Percentiles rank a stretch among this genome's conserved stretches.
phyloP scores from a whole-genome alignment of 2,113 vertebrate genomes.

The Enhydra lutris region DNA sequence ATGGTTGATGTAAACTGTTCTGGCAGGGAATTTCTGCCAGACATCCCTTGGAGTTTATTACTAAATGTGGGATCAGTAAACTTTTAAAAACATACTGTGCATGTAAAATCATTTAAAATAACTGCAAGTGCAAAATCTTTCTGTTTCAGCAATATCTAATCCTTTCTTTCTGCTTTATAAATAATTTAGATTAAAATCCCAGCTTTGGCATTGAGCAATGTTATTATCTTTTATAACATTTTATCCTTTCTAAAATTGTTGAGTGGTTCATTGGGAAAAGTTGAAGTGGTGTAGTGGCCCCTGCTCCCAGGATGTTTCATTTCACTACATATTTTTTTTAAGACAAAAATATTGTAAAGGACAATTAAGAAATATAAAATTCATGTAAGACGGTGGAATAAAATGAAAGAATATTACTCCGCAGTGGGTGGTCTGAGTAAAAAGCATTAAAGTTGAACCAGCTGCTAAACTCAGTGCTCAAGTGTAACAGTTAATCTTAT shows the following conservation, averaged over 20 bases:
- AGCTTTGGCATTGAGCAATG: constrained; percentile 27
- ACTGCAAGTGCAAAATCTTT: constrained; percentile 35
- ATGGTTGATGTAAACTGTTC: constrained; percentile 82
- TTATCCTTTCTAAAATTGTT: constrained; percentile 22
- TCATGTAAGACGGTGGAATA: constrained; percentile 20
- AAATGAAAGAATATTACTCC: constrained; percentile 36
- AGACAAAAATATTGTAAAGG: constrained; percentile 4
- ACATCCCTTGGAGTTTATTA: constrained; percentile 79
- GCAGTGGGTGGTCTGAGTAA: constrained; percentile 19
- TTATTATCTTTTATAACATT: constrained; percentile 16
- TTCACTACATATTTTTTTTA: not conserved
- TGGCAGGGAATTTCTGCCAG: constrained; percentile 81
- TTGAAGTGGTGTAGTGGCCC: not conserved
- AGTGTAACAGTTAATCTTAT: constrained; percentile 26
- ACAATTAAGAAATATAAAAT: constrained; percentile 41
- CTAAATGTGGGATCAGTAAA: constrained; percentile 78
- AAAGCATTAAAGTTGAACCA: not conserved
- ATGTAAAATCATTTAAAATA: constrained; percentile 64
- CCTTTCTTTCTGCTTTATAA: not conserved
- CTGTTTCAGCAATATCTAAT: constrained; percentile 42
- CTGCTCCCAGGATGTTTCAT: not conserved
- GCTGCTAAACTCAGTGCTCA: constrained; percentile 28
- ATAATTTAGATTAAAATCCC: constrained; percentile 29
- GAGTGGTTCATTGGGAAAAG: constrained; percentile 16
- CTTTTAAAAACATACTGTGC: constrained; percentile 80